Percentiles rank a stretch among this genome's conserved stretches.
Conservation (phyloP, 2,113 vertebrate species). For the Corvus hawaiiensis region DNA sequence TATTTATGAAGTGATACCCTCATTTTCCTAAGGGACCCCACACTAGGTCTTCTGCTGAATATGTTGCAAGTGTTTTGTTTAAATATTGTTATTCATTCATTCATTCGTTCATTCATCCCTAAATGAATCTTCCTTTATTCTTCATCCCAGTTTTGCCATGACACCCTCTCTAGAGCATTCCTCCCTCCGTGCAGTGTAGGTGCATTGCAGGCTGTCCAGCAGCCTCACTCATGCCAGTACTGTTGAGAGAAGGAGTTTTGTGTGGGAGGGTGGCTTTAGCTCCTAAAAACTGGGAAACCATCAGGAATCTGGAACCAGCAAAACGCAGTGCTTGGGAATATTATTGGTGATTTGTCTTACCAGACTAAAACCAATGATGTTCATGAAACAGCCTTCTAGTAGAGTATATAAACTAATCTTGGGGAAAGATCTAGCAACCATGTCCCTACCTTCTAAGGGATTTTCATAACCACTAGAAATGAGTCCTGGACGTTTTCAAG, state of each 20-base stretch:
- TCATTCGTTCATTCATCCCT: neutral
- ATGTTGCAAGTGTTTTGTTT: neutral
- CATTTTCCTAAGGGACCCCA: neutral
- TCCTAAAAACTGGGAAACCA: neutral
- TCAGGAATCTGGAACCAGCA: neutral
- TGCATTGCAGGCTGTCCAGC: neutral
- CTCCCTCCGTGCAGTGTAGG: fast-evolving
- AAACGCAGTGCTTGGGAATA: neutral
- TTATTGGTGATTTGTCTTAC: fast-evolving
- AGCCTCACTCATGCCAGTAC: neutral
- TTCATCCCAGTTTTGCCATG: neutral
- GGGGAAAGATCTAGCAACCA: neutral
- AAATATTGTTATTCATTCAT: neutral
- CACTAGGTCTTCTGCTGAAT: neutral
- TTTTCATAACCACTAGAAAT: neutral
- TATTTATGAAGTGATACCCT: neutral
- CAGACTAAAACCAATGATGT: neutral
- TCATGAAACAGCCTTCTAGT: neutral
- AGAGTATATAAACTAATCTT: neutral
- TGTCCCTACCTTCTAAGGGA: neutral
- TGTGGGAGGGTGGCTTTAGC: neutral
- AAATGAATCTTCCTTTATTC: neutral
- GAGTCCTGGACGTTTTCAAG: neutral
- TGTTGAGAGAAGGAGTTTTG: neutral
- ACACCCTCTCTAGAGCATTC: neutral